Evolutionary conservation across 2,888 invertebrate genomes (phyloP).

Genomic region (Drosophila prolongata): DNA sequence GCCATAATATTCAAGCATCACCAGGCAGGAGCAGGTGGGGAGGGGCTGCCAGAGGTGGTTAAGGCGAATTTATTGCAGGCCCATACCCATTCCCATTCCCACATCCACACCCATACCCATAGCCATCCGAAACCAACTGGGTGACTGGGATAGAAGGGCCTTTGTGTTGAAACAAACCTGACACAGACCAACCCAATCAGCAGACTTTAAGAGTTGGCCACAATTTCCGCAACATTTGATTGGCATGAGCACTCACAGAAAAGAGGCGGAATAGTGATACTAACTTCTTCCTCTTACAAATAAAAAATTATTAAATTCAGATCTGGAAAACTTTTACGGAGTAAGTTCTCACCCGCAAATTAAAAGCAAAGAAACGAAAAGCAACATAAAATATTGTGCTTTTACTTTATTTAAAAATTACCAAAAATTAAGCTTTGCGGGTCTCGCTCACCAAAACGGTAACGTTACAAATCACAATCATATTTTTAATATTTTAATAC

Average conservation of each 20-base stretch:
- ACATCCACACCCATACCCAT: neutral
- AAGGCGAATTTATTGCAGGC: slow-evolving; percentile 57
- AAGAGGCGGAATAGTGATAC: neutral
- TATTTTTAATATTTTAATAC: too few species aligned
- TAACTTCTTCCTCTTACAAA: too few species aligned
- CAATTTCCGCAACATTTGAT: slow-evolving; percentile 72
- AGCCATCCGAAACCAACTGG: slow-evolving; percentile 3
- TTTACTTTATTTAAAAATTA: too few species aligned
- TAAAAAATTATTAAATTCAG: too few species aligned
- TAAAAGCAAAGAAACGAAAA: too few species aligned
- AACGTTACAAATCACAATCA: too few species aligned
- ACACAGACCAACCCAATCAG: slow-evolving; percentile 64
- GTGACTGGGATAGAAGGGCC: slow-evolving; percentile 14
- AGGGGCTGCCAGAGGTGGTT: slow-evolving; percentile 3
- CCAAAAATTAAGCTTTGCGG: too few species aligned
- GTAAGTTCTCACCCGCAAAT: too few species aligned
- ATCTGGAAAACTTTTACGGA: too few species aligned
- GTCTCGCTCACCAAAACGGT: too few species aligned
- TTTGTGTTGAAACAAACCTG: slow-evolving; percentile 29
- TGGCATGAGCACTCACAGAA: slow-evolving; percentile 38
- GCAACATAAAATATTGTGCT: too few species aligned
- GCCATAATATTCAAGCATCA: slow-evolving; percentile 47
- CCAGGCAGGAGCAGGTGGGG: slow-evolving; percentile 9
- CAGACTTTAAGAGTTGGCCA: slow-evolving; percentile 58
- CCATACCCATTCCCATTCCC: neutral